Percentiles rank a stretch among this genome's conserved stretches.
phyloP scores from a whole-genome alignment of 2,888 invertebrate genomes.

The Petrolisthes cinctipes region DNA sequence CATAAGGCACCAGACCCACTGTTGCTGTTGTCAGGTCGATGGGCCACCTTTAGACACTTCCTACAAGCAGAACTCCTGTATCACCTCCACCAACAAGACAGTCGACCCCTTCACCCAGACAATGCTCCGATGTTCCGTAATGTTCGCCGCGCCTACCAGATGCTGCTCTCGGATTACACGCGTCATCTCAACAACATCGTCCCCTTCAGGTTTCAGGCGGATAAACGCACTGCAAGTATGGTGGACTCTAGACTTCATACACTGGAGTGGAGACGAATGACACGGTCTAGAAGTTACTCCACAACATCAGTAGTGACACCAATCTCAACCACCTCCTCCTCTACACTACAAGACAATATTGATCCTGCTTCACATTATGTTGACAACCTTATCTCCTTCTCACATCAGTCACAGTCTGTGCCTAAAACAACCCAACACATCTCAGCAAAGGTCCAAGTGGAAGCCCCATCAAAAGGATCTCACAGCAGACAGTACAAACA shows the following conservation, averaged over 20 bases:
- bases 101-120: slow-evolving; percentile 38
- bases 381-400: slow-evolving; percentile 43
- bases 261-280: slow-evolving; percentile 51
- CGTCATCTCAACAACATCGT: slow-evolving; percentile 48
- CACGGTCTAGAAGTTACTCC: slow-evolving; percentile 9
- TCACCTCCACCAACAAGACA: slow-evolving; percentile 43
- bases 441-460: not conserved
- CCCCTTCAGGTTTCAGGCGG: slow-evolving; percentile 54
- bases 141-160: slow-evolving; percentile 43
- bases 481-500: too few relatives aligned
- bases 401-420: slow-evolving; percentile 15
- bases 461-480: too few relatives aligned
- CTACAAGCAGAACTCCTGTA: slow-evolving; percentile 51
- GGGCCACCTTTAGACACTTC: slow-evolving; percentile 54
- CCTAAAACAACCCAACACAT: slow-evolving; percentile 15
- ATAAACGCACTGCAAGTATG: slow-evolving; percentile 48
- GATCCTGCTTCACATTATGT: slow-evolving; percentile 41
- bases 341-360: not conserved
- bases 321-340: slow-evolving; percentile 9
- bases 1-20: slow-evolving; percentile 40
- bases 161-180: slow-evolving; percentile 48
- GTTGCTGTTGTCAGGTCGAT: slow-evolving; percentile 36
- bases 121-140: slow-evolving; percentile 35
- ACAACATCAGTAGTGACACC: slow-evolving; percentile 13
- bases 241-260: slow-evolving; percentile 60